Conservation (phyloP, 2,113 vertebrate species). For the Uropsilus gracilis region DNA sequence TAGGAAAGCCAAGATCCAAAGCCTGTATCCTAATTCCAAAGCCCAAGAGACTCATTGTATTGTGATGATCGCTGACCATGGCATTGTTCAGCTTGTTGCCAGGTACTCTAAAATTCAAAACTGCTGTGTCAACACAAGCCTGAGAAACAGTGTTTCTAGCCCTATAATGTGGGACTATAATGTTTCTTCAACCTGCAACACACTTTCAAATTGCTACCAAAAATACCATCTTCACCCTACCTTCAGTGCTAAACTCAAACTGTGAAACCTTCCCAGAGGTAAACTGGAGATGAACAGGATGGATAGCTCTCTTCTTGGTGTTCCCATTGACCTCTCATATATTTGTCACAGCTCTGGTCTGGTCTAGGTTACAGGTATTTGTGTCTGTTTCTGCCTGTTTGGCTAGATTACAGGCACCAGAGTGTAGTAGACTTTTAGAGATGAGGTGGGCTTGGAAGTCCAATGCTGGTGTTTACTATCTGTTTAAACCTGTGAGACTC, state of each 20-base stretch:
- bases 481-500: background rate
- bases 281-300: background rate
- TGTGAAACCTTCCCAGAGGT: background rate
- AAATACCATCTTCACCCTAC: background rate
- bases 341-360: background rate
- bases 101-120: conserved; percentile 18
- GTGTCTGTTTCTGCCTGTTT: background rate
- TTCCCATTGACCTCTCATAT: background rate
- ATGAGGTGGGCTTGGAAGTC: background rate
- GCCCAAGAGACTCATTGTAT: background rate
- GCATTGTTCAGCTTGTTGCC: background rate
- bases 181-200: background rate
- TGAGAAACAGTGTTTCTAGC: background rate
- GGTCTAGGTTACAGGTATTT: background rate
- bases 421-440: background rate
- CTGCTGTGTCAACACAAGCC: background rate
- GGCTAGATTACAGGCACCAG: background rate
- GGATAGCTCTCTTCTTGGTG: background rate
- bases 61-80: background rate
- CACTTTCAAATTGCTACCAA: background rate
- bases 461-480: background rate
- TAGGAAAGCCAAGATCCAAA: background rate
- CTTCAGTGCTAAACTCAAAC: background rate
- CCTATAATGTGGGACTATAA: background rate
- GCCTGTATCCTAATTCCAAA: background rate